Percentiles rank a stretch among this genome's conserved stretches.
Evolutionary conservation across 2,888 invertebrate genomes (phyloP).

Genomic region (Philhelius pedissequus): DNA sequence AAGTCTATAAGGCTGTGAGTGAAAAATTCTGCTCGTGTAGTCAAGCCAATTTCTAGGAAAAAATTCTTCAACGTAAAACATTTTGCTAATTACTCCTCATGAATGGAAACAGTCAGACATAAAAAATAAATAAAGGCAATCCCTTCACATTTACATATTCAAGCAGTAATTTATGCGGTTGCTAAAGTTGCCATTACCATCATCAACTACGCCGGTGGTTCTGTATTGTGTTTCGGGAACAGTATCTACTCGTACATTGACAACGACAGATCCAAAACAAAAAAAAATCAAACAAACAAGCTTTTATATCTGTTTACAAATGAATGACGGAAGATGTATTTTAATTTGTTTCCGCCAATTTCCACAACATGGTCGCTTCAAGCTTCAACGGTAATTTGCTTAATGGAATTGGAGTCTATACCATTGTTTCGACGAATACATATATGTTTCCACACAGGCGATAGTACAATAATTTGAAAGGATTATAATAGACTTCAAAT

Average conservation of each 20-base stretch:
- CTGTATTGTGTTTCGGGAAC: neutral
- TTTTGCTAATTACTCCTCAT: neutral
- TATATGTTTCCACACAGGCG: too few relatives aligned
- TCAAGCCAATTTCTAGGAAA: too few relatives aligned
- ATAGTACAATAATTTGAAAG: too few relatives aligned
- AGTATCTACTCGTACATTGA: too few relatives aligned
- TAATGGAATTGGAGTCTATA: slow-evolving; percentile 37
- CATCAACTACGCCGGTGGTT: neutral
- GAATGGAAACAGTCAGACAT: neutral
- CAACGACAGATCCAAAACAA: neutral
- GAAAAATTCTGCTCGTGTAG: too few relatives aligned
- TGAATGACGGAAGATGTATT: slow-evolving; percentile 36
- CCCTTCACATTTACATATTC: neutral
- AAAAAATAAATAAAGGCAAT: slow-evolving; percentile 23
- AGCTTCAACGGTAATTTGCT: slow-evolving; percentile 27
- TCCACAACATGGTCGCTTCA: neutral
- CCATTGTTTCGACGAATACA: neutral
- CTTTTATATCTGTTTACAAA: slow-evolving; percentile 4
- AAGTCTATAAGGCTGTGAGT: too few relatives aligned
- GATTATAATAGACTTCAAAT: too few relatives aligned
- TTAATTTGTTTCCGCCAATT: slow-evolving; percentile 15
- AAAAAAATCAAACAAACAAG: neutral
- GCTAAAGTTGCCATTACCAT: neutral
- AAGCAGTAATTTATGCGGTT: slow-evolving; percentile 3
- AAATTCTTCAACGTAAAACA: neutral